Conservation (phyloP, 2,888 invertebrate species). For the Hirudinaria manillensis region DNA sequence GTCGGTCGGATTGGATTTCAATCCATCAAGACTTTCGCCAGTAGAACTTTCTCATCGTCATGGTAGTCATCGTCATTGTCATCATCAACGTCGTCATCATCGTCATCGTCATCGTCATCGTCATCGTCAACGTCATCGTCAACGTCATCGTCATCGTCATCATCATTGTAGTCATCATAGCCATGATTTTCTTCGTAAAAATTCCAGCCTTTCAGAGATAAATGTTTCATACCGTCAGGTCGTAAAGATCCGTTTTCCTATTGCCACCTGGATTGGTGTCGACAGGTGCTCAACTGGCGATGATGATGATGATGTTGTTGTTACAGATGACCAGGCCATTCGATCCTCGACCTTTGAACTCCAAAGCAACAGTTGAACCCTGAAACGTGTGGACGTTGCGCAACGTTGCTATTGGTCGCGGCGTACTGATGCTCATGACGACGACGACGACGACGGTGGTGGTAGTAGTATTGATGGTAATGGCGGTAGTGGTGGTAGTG, state of each 20-base stretch:
- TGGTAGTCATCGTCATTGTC: constrained; percentile 31
- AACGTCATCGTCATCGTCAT: constrained; percentile 33
- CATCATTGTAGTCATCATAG: constrained; percentile 9
- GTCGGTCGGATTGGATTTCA: too few species aligned
- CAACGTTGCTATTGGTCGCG: too few species aligned
- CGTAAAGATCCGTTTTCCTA: background rate
- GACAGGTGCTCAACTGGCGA: background rate
- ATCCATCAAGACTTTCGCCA: too few species aligned
- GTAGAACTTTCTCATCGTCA: constrained; percentile 27
- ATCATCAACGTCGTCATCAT: constrained; percentile 35
- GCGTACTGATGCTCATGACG: too few species aligned
- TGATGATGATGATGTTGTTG: background rate
- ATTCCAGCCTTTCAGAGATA: background rate
- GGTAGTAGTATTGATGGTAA: background rate
- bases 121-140: constrained; percentile 32
- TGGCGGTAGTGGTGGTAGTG: background rate
- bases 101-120: constrained; percentile 34
- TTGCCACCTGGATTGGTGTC: background rate
- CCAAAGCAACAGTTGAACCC: too few species aligned
- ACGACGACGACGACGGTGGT: background rate
- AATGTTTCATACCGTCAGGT: background rate
- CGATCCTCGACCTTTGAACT: too few species aligned
- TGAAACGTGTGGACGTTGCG: too few species aligned
- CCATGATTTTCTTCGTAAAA: constrained; percentile 24
- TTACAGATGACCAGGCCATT: background rate